phyloP scores from a whole-genome alignment of 2,113 vertebrate genomes.

The Gymnocephalus cernua region DNA sequence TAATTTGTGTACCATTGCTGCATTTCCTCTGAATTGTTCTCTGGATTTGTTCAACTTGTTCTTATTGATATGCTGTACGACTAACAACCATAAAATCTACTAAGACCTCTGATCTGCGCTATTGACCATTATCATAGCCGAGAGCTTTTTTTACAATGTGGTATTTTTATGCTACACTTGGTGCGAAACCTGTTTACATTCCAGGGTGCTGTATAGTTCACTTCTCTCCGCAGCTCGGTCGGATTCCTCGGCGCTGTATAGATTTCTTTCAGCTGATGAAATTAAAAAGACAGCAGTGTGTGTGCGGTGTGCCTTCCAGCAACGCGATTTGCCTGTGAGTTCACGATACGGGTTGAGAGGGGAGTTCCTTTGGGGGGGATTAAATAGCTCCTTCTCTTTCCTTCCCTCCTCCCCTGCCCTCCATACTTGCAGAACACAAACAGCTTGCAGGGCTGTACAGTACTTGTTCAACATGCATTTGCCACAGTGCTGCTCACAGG shows the following conservation, averaged over 20 bases:
- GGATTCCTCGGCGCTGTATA: slow-evolving; percentile 83
- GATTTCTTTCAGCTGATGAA: slow-evolving; percentile 88
- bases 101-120: slow-evolving; percentile 81
- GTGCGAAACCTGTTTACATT: slow-evolving; percentile 83
- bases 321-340: slow-evolving; percentile 85
- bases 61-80: slow-evolving; percentile 79
- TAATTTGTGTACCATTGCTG: slow-evolving; percentile 60
- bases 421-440: slow-evolving; percentile 82
- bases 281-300: slow-evolving; percentile 88
- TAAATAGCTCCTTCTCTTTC: slow-evolving; percentile 85
- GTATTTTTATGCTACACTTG: slow-evolving; percentile 79
- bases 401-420: slow-evolving; percentile 78
- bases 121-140: slow-evolving; percentile 83
- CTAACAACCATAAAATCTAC: slow-evolving; percentile 78
- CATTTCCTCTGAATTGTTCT: slow-evolving; percentile 66
- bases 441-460: slow-evolving; percentile 82
- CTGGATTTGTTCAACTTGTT: slow-evolving; percentile 75
- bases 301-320: slow-evolving; percentile 86
- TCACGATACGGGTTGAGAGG: slow-evolving; percentile 88
- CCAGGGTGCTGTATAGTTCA: slow-evolving; percentile 81
- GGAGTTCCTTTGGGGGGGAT: slow-evolving; percentile 88
- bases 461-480: slow-evolving; percentile 76
- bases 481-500: slow-evolving; percentile 81
- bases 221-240: slow-evolving; percentile 75
- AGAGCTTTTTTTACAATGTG: slow-evolving; percentile 76